These are phyloP conservation scores for Lepidurus arcticus DNA, from an alignment of 1,140 invertebrate genomes.

Conservation along the genomic window DNA sequence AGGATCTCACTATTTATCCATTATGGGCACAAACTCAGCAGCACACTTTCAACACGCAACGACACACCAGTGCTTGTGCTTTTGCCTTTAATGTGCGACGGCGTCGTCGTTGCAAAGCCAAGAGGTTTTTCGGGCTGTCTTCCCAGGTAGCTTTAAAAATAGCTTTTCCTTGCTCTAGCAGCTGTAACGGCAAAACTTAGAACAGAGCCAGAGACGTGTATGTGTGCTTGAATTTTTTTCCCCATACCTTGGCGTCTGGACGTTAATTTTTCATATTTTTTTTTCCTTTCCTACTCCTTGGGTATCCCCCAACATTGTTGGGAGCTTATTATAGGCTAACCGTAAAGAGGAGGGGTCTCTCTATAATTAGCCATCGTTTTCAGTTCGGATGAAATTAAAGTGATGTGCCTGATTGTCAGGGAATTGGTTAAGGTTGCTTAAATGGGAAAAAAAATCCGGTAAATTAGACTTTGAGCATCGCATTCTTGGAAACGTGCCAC, in stretches of 20 bases:
- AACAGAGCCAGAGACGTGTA: not conserved
- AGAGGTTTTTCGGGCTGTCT: not conserved
- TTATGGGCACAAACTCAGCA: not conserved
- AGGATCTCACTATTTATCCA: not conserved
- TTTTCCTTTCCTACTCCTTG: not conserved
- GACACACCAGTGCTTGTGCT: not conserved
- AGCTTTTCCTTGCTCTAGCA: not conserved
- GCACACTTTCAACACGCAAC: conserved; percentile 21
- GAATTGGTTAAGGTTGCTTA: not conserved
- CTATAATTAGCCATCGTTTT: not conserved
- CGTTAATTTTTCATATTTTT: not conserved
- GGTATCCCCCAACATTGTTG: not conserved
- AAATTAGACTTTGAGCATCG: too few relatives aligned
- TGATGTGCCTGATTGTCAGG: not conserved
- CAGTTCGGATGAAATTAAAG: not conserved
- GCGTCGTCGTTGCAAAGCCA: not conserved
- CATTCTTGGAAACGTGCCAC: too few relatives aligned
- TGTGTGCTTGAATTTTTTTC: not conserved
- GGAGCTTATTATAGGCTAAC: conserved; percentile 5
- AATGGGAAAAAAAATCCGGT: too few relatives aligned
- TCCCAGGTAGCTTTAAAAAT: conserved; percentile 22
- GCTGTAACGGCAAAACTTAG: not conserved
- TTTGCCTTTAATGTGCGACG: conserved; percentile 12
- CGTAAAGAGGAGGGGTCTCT: not conserved
- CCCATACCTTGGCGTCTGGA: not conserved